A percentile compares a stretch with the other conserved stretches of the same genome.
Conservation (phyloP, 2,888 invertebrate species). For the Pegoplata infirma region DNA sequence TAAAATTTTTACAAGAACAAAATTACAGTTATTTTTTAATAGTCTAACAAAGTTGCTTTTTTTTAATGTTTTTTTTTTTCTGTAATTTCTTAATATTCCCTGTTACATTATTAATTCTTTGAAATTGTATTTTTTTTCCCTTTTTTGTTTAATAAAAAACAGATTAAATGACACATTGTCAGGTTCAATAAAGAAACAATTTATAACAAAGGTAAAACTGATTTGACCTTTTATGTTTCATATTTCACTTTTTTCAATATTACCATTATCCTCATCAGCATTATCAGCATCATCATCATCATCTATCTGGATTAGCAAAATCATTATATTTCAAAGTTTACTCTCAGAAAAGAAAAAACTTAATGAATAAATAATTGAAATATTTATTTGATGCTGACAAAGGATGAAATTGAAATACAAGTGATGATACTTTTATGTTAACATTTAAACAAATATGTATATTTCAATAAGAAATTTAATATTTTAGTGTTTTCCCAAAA, state of each 20-base stretch:
- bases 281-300: no score
- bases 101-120: neutral
- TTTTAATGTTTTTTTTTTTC: no score
- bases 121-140: neutral
- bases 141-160: neutral
- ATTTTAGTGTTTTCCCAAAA: neutral
- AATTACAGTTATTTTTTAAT: no score
- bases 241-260: neutral
- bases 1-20: no score
- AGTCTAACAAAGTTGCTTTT: no score
- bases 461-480: neutral
- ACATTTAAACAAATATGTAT: neutral
- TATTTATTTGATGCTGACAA: neutral
- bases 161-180: neutral
- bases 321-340: constrained; percentile 8
- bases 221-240: neutral
- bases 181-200: neutral
- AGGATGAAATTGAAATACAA: no score
- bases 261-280: no score
- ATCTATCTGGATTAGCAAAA: no score
- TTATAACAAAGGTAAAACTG: neutral
- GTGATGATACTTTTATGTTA: no score
- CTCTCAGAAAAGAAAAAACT: neutral
- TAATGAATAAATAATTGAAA: constrained; percentile 26
- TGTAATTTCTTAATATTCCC: no score